Evolutionary conservation across 2,888 invertebrate genomes (phyloP).

Genomic region (Acanthosepion esculentum): DNA sequence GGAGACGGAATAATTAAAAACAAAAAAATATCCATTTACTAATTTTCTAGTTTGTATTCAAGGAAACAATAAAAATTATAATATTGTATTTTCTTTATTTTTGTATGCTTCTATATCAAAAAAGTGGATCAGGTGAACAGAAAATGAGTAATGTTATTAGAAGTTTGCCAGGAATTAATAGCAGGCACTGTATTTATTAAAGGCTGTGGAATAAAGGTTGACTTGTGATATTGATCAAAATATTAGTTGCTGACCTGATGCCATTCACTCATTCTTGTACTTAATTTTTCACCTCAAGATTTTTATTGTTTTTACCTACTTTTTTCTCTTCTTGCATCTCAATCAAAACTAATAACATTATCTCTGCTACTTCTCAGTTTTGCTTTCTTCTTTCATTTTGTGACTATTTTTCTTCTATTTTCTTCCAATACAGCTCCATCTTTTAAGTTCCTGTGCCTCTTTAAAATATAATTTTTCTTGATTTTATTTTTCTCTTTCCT

Average conservation of each 20-base stretch:
- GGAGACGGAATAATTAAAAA: background rate
- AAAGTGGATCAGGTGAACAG: background rate
- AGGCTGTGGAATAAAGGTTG: background rate
- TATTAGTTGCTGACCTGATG: background rate
- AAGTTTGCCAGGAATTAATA: background rate
- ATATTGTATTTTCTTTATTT: background rate
- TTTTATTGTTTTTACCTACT: background rate
- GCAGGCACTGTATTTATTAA: background rate
- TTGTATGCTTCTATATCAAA: background rate
- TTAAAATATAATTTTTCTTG: too few species aligned
- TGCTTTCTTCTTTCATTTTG: background rate
- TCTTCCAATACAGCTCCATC: background rate
- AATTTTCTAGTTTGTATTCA: slow-evolving; percentile 1
- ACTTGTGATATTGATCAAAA: background rate
- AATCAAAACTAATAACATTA: background rate
- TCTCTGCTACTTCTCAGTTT: too few species aligned
- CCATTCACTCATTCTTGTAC: background rate
- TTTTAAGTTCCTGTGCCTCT: background rate
- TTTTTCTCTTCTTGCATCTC: background rate
- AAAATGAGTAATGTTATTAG: background rate
- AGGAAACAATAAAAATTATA: background rate
- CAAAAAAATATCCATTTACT: background rate
- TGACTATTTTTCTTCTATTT: background rate
- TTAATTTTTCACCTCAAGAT: background rate
- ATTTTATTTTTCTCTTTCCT: too few species aligned